phyloP scores from a whole-genome alignment of 2,797 vertebrate species.

The Pipistrellus kuhlii region DNA sequence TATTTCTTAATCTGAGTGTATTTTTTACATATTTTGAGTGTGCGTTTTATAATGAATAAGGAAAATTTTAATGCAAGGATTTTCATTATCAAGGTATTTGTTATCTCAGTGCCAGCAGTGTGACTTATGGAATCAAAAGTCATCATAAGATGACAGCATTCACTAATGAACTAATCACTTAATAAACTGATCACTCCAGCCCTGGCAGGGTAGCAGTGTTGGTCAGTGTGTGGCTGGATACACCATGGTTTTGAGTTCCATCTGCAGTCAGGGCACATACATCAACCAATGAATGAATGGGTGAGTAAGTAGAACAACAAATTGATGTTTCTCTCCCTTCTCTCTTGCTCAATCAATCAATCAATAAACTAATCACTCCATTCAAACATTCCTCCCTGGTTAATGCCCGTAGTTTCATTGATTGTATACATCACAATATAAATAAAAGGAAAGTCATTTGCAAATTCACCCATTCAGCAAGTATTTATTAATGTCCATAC shows the following conservation, averaged over 20 bases:
- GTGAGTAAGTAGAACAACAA: not conserved
- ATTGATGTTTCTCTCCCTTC: not conserved
- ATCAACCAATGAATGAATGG: not conserved
- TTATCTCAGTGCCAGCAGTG: not conserved
- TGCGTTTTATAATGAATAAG: not conserved
- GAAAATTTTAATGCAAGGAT: not conserved
- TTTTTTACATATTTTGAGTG: constrained; percentile 4
- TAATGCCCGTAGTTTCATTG: not conserved
- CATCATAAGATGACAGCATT: not conserved
- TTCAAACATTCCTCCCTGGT: not conserved
- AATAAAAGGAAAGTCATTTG: constrained; percentile 43
- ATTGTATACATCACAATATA: not conserved
- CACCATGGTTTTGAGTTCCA: not conserved
- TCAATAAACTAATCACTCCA: not conserved
- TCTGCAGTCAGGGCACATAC: not conserved
- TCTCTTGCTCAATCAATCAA: not conserved
- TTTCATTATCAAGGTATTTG: constrained; percentile 33
- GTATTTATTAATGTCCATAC: not conserved
- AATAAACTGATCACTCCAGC: not conserved
- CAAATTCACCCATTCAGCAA: constrained; percentile 23
- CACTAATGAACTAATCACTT: not conserved
- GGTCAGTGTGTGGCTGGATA: not conserved
- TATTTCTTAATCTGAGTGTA: constrained; percentile 23
- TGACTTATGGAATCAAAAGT: not conserved
- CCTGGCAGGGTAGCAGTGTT: not conserved